phyloP scores from a whole-genome alignment of 1,140 invertebrate genomes.

The Copidosoma floridanum region DNA sequence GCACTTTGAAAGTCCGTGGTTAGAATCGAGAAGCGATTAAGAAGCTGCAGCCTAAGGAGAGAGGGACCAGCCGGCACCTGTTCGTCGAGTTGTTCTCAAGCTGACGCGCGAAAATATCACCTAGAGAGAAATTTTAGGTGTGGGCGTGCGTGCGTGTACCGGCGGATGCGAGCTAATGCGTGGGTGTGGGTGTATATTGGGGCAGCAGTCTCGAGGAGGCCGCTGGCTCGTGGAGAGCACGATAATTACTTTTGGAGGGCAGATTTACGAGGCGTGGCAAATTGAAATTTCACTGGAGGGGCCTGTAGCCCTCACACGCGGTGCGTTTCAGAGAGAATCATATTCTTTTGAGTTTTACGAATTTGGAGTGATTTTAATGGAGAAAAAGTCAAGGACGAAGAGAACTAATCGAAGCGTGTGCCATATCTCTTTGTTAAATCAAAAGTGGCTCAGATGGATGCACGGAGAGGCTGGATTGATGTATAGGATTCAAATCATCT shows the following conservation, averaged over 20 bases:
- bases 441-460: too few species aligned
- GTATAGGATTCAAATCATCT: too few species aligned
- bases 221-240: conserved; percentile 52
- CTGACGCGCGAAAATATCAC: conserved; percentile 50
- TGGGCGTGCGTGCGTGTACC: neutral
- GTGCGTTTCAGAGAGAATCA: too few species aligned
- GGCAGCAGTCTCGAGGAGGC: neutral
- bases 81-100: conserved; percentile 46
- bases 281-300: conserved; percentile 56
- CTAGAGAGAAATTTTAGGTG: conserved; percentile 28
- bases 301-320: too few species aligned
- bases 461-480: too few species aligned
- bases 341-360: too few species aligned
- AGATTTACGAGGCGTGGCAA: conserved; percentile 54
- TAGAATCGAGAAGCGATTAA: conserved; percentile 43
- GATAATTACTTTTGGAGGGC: conserved; percentile 56
- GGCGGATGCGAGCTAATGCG: conserved; percentile 1
- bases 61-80: conserved; percentile 28
- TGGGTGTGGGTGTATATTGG: neutral
- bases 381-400: too few species aligned
- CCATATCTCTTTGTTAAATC: too few species aligned
- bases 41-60: too few species aligned
- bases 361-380: too few species aligned
- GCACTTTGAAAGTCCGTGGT: conserved; percentile 23
- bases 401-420: too few species aligned